Conservation (phyloP, 2,113 vertebrate species). For the Protobothrops flavoviridis region DNA sequence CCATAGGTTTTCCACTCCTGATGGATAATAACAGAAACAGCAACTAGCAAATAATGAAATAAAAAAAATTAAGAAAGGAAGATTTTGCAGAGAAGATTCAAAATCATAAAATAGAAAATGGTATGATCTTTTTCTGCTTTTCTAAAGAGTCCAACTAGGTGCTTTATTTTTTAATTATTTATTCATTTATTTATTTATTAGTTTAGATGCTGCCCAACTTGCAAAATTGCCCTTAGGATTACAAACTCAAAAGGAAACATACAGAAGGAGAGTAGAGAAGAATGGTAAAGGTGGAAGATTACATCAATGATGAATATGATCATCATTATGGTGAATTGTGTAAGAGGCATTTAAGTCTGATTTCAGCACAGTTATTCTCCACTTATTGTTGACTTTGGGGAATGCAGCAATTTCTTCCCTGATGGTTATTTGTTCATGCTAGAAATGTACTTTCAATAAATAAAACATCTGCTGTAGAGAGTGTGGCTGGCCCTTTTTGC, state of each 20-base stretch:
- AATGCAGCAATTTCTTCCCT: not conserved
- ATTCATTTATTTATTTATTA: not conserved
- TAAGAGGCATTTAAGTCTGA: not conserved
- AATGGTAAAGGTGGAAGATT: not conserved
- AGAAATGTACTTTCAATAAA: not conserved
- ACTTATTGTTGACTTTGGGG: not conserved
- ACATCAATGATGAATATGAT: not conserved
- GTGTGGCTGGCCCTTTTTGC: not conserved
- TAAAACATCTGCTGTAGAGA: not conserved
- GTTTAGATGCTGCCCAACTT: not conserved
- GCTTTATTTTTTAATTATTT: not conserved
- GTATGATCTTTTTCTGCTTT: not conserved
- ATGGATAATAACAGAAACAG: not conserved
- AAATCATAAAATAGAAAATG: not conserved
- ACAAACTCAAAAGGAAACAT: not conserved
- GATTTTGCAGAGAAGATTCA: not conserved
- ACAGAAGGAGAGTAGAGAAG: not conserved
- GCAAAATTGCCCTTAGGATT: not conserved
- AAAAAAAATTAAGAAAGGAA: not conserved
- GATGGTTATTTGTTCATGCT: not conserved
- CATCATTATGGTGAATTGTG: not conserved
- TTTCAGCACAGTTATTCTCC: not conserved
- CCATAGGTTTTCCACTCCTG: not conserved
- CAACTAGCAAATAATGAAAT: not conserved
- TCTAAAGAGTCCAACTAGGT: not conserved